phyloP scores from a whole-genome alignment of 1,140 invertebrate species.

The Cherax destructor region DNA sequence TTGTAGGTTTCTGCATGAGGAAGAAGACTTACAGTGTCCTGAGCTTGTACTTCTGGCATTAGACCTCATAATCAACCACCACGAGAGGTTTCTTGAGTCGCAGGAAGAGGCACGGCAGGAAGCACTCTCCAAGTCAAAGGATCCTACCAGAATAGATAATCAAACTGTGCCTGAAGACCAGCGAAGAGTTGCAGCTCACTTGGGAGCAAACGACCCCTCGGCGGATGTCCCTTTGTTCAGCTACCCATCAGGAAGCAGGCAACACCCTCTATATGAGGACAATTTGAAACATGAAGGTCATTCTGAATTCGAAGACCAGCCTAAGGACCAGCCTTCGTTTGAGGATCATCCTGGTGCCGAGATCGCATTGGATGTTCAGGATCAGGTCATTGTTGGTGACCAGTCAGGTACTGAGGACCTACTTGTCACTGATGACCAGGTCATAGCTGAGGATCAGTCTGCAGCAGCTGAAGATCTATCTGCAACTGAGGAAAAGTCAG shows the following conservation, averaged over 20 bases:
- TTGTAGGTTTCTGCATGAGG: constrained; percentile 26
- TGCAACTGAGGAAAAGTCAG: not conserved
- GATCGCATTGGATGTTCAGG: not conserved
- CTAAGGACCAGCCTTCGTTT: not conserved
- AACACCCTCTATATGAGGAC: not conserved
- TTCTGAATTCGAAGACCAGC: not conserved
- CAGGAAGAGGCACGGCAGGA: constrained; percentile 33
- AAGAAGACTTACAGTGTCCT: constrained; percentile 53
- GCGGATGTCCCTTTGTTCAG: not conserved
- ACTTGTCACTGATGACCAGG: not conserved
- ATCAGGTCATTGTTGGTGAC: not conserved
- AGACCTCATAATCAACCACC: constrained; percentile 61
- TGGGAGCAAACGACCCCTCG: not conserved
- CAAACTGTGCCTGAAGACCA: not conserved
- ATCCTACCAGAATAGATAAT: not conserved
- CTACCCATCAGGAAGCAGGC: not conserved
- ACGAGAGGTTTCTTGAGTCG: constrained; percentile 54
- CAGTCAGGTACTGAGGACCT: not conserved
- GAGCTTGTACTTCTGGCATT: constrained; percentile 55
- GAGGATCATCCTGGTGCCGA: not conserved
- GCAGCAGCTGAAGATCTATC: not conserved
- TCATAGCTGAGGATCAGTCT: not conserved
- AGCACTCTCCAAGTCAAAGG: not conserved
- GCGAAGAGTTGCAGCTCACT: not conserved
- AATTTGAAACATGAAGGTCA: not conserved